Base-by-base conservation (phyloP, 2,888 invertebrate species). In the Caenorhabditis becei region DNA sequence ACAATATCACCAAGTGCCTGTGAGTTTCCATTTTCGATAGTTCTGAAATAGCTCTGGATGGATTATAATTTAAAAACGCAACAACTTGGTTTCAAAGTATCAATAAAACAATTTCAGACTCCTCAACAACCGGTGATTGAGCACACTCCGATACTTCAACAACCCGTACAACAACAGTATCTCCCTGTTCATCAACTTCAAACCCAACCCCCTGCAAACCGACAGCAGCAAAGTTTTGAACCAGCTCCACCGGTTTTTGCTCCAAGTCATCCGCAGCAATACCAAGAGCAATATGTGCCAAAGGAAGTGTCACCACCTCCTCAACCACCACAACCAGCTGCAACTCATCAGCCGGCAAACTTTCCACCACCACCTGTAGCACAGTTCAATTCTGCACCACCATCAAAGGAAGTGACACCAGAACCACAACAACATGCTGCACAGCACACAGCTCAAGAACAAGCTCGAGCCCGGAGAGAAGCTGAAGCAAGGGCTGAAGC, bases 131-230 rank as follows among this genome's bases (percentile, higher is more conserved):
- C 63, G 18, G 72, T 47, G 10, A 65, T 66, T 18, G 74, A 74
- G 53, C 74, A 74, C 23, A 66, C 74, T 3, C 74, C 74, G 16
- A 18, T 66, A 11, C 49, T 71, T 8, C 18, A 26, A 1, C 78
- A 35, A 54, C 58, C 35, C 8, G n/a, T 11, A 18, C 70, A 26
- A 41, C 59, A 69, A 8, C 23, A 62, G 14, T 54, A 63, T 18
- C 47, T n/a, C n/a, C n/a, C 18, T 24, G 24, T 8, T 3, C 24
- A 37, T 44, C 62, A 44, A 24, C 7, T 14, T 41, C 62, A 23
- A 59, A 20, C 44, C 8, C 7, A 23, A 18, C 49, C 24, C 37
- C 47, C 23, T n/a, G 3, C 47, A 7, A 54, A 66, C 8, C 16
- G 1, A 5, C 32, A 35, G 18, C 44, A 69, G 8, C 47, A 53